Conservation (phyloP, 2,113 vertebrate species). For the Malurus elegans region DNA sequence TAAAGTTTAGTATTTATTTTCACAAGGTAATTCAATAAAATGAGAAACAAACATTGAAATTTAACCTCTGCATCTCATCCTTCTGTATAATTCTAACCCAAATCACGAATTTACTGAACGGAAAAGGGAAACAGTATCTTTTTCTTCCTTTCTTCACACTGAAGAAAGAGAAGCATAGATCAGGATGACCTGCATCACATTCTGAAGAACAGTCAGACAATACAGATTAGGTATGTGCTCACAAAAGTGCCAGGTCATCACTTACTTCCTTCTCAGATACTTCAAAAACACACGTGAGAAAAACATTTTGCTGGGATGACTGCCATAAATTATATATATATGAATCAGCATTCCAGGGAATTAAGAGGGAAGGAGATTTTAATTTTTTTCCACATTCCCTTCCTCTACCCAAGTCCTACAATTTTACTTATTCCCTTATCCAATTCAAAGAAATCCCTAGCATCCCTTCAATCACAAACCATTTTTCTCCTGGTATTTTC, state of each 20-base stretch:
- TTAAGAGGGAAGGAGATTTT: not conserved
- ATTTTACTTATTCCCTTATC: not conserved
- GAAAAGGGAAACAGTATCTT: not conserved
- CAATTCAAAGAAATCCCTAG: not conserved
- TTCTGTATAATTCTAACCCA: not conserved
- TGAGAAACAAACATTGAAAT: not conserved
- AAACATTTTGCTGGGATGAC: not conserved
- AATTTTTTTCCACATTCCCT: not conserved
- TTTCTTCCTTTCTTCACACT: not conserved
- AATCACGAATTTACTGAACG: not conserved
- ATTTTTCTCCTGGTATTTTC: not conserved
- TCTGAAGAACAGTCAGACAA: not conserved
- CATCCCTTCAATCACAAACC: not conserved
- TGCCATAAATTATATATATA: not conserved
- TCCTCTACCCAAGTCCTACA: not conserved
- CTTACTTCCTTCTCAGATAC: not conserved
- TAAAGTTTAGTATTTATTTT: not conserved
- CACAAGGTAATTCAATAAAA: not conserved
- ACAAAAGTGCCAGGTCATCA: not conserved
- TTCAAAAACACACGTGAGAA: not conserved
- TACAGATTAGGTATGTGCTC: not conserved
- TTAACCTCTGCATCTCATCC: not conserved
- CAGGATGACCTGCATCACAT: not conserved
- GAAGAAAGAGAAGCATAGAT: not conserved
- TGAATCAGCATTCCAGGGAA: not conserved